phyloP scores from a whole-genome alignment of 2,113 vertebrate species.

The Paraplagusia blochii region DNA sequence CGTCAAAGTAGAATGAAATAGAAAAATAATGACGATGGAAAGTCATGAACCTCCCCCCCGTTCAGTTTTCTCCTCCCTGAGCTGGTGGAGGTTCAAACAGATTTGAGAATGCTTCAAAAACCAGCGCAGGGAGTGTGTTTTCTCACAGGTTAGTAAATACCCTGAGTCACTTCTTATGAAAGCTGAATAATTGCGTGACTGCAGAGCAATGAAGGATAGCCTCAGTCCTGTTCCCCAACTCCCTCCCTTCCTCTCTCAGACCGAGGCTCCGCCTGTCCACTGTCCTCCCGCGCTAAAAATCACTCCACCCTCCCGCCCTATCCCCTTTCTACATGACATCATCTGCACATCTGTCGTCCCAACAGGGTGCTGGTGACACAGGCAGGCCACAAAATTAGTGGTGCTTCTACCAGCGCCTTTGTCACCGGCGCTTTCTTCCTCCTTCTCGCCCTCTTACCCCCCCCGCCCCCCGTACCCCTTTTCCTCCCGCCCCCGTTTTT shows the following conservation, averaged over 20 bases:
- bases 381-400: conserved; percentile 67
- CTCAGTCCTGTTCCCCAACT: conserved; percentile 32
- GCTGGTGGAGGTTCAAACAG: no score
- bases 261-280: conserved; percentile 54
- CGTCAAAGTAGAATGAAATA: conserved; percentile 6
- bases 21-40: no score
- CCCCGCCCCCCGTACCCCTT: neutral
- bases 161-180: conserved; percentile 32
- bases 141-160: conserved; percentile 11
- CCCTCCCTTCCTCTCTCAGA: conserved; percentile 26
- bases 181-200: conserved; percentile 45
- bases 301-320: conserved; percentile 61
- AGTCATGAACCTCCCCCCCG: neutral
- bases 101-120: neutral
- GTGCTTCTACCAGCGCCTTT: conserved; percentile 48
- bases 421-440: conserved; percentile 33
- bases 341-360: conserved; percentile 79
- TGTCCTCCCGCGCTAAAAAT: conserved; percentile 63
- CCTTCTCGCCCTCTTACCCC: conserved; percentile 13
- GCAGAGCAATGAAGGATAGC: conserved; percentile 41
- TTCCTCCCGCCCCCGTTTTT: conserved; percentile 1
- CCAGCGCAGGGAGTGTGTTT: conserved; percentile 2
- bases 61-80: neutral
- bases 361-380: conserved; percentile 73
- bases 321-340: conserved; percentile 77